Base-by-base conservation (phyloP, 2,888 invertebrate species). In the Adelognathus sp. region DNA sequence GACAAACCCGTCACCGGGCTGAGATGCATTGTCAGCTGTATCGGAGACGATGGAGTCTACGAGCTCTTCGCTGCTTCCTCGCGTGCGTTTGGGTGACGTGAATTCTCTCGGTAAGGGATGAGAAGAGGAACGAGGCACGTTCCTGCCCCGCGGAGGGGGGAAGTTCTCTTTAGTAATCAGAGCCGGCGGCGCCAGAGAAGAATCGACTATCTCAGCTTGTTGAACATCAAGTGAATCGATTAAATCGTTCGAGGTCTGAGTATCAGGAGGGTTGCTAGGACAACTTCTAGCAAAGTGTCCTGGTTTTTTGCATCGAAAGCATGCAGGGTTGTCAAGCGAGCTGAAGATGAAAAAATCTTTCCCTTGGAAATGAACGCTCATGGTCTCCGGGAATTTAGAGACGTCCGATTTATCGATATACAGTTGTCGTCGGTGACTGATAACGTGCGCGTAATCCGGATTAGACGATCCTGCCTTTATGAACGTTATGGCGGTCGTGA, bases 361-460 rank as follows among this genome's bases (percentile, higher is more conserved):
- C 5, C 54, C 54, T 50, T 66, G 52, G 3, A 18, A 66, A 9
- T 66, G 14, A 1, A 66, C 14, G 14, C 39, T 39, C 24, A 66
- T 66, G n/a, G 14, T 54, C 9, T 54, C 54, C 4, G 66, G 66
- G n/a, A 66, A 18, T 52, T 66, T 50, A 31, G 27, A 14, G 3
- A 33, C 39, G 16, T 52, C 66, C n/a, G 33, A 4, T 7, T 33
- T 7, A 24, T 66, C 52, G 7, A 66, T 66, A 14, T 66, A 66
- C 16, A 66, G 6, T 27, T 66, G 66, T 27, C 66, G 50, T 2
- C 66, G 36, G 9, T 52, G 52, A 31, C 66, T 50, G 7, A 54
- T 50, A n/a, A 66, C 54, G 24, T 66, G 50, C 5, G 66, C 54
- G 52, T 66, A 66, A 50, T 54, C 50, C 14, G 54, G 66, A 27